Percentiles rank a stretch among this genome's conserved stretches.
Evolutionary conservation across 2,888 invertebrate genomes (phyloP).

Genomic region (Melolontha melolontha): DNA sequence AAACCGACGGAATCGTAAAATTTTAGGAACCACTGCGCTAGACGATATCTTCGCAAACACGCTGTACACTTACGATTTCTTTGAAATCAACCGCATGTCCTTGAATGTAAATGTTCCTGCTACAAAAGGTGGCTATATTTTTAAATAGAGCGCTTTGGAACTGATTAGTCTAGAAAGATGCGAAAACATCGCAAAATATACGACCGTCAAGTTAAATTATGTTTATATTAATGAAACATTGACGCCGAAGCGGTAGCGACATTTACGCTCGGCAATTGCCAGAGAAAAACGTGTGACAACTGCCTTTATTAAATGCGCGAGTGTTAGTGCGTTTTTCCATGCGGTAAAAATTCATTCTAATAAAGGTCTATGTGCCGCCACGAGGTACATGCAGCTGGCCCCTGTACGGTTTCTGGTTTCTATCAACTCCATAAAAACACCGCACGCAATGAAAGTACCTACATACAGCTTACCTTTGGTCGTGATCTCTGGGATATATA

Average conservation of each 20-base stretch:
- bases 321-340: conserved; percentile 26
- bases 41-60: too few species aligned
- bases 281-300: conserved; percentile 50
- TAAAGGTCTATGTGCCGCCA: conserved; percentile 41
- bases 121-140: too few species aligned
- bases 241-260: conserved; percentile 27
- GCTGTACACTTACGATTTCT: too few species aligned
- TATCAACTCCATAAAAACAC: conserved; percentile 46
- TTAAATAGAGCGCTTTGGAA: background rate
- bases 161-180: background rate
- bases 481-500: conserved; percentile 12
- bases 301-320: conserved; percentile 49
- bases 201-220: conserved; percentile 23
- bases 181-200: conserved; percentile 7
- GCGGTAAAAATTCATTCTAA: conserved; percentile 49
- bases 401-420: conserved; percentile 48
- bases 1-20: too few species aligned
- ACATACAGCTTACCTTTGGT: conserved; percentile 25
- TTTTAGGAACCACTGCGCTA: too few species aligned
- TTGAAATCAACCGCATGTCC: too few species aligned
- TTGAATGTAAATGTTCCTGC: too few species aligned
- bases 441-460: conserved; percentile 34
- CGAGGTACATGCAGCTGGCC: conserved; percentile 45
- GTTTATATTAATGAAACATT: conserved; percentile 32
- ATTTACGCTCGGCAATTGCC: conserved; percentile 12